phyloP scores from a whole-genome alignment of 2,888 invertebrate species.

The Invenusta paracnida region DNA sequence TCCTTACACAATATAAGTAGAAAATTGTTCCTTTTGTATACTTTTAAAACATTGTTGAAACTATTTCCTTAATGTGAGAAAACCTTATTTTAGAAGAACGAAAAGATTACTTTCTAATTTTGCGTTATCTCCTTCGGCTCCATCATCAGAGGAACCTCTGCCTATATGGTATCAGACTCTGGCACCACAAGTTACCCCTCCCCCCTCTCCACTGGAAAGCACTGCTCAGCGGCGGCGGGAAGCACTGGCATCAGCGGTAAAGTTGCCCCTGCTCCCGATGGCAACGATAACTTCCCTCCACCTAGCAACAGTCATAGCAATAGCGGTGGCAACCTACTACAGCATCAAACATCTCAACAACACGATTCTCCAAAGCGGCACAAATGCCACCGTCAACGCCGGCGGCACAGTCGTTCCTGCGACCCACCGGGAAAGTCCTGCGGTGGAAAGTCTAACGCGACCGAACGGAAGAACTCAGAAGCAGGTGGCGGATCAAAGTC shows the following conservation, averaged over 20 bases:
- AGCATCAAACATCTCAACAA: neutral
- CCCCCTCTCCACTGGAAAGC: neutral
- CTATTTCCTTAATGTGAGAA: too few species aligned
- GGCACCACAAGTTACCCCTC: neutral
- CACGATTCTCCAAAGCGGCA: neutral
- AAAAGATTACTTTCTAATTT: too few species aligned
- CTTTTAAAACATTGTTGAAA: too few species aligned
- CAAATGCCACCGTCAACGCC: neutral
- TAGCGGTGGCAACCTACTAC: neutral
- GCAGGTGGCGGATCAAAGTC: neutral
- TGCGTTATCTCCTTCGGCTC: too few species aligned
- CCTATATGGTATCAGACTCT: neutral
- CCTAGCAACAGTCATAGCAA: neutral
- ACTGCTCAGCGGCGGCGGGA: too few species aligned
- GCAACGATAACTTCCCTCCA: neutral
- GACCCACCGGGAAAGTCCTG: neutral
- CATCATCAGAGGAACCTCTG: neutral
- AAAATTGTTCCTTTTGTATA: too few species aligned
- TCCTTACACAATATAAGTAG: too few species aligned
- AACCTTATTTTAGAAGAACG: too few species aligned
- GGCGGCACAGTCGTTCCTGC: conserved; percentile 2
- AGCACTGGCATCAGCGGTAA: neutral
- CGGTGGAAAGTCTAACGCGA: neutral
- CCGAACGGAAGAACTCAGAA: neutral
- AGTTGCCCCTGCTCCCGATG: neutral